Evolutionary conservation across 2,888 invertebrate genomes (phyloP), one percentile per base, ranked within the genome.

Genomic region (Brachycybe producta): DNA sequence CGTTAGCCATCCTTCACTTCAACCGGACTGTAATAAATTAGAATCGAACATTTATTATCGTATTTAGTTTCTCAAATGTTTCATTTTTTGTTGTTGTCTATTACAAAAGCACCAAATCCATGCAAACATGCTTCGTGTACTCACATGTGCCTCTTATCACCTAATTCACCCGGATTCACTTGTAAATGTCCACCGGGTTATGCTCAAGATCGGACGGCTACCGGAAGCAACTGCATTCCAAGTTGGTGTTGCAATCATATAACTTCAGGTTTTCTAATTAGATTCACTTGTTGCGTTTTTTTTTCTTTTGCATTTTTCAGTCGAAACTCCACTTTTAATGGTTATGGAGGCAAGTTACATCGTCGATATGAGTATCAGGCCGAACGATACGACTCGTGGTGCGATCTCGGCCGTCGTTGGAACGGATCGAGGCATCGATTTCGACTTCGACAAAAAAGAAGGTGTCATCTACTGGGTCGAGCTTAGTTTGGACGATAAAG

Each of bases 121-220:
- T 97, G 97, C 67, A 71, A 67, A 13, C 73, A 73, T 34, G 71
- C 77, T 0, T 72, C 74, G 0, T 98, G 97, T 62, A 82, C 83
- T 59, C 95, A 98, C 63, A 72, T 97, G 3, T 98, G 97, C 65
- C 71, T 98, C 23, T 72, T 97, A 1, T 90, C 91, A 45, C 90
- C 90, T 1, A 57, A 56, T n/a, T 54, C 72, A 0, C 66, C 69
- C 1, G 84, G 84, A 0, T 95, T 79, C 65, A 79, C 80, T 0
- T 98, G 98, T 66, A 82, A 84, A 63, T 98, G 97, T 66, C 84
- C 85, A 59, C 83, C 91, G 19, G 95, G 95, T 0, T 90, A 74
- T 54, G 55, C 52, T n/a, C 55, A 56, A 48, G 58, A 59, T 36
- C 46, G 54, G 24, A 56, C 58, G 26, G 53, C 57, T 11, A 49